Evolutionary conservation across 2,888 invertebrate genomes (phyloP).

Genomic region (Endomychus coccineus): DNA sequence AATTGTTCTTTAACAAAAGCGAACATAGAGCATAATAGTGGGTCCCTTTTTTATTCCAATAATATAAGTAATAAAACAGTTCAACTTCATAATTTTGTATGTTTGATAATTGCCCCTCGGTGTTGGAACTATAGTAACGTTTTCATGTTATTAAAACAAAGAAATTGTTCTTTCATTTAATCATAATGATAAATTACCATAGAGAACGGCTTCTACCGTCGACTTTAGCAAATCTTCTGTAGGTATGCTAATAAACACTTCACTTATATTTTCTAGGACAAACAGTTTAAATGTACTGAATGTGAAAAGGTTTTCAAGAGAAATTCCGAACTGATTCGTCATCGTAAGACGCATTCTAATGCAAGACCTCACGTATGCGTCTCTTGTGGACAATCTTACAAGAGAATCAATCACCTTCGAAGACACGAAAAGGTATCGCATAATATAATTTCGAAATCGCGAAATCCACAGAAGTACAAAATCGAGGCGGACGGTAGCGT

Average conservation of each 20-base stretch:
- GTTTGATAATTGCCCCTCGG: too few species aligned
- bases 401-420: conserved; percentile 36
- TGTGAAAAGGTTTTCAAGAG: conserved; percentile 40
- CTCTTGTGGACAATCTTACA: conserved; percentile 36
- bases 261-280: conserved; percentile 29
- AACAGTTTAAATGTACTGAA: conserved; percentile 36
- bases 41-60: too few species aligned
- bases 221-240: background rate
- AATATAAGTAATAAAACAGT: too few species aligned
- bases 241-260: conserved; percentile 9
- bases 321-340: conserved; percentile 37
- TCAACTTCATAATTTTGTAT: too few species aligned
- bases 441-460: conserved; percentile 20
- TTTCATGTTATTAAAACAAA: too few species aligned
- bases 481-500: conserved; percentile 9
- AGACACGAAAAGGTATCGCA: conserved; percentile 38
- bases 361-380: conserved; percentile 36
- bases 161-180: too few species aligned
- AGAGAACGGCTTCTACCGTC: too few species aligned
- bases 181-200: too few species aligned
- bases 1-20: too few species aligned
- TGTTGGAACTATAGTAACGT: too few species aligned
- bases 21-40: too few species aligned
- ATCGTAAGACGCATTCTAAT: conserved; percentile 37
- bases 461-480: background rate